These are phyloP conservation scores for Cyphomyrus discorhynchus DNA, from an alignment of 2,113 vertebrate genomes.

Conservation along the genomic window DNA sequence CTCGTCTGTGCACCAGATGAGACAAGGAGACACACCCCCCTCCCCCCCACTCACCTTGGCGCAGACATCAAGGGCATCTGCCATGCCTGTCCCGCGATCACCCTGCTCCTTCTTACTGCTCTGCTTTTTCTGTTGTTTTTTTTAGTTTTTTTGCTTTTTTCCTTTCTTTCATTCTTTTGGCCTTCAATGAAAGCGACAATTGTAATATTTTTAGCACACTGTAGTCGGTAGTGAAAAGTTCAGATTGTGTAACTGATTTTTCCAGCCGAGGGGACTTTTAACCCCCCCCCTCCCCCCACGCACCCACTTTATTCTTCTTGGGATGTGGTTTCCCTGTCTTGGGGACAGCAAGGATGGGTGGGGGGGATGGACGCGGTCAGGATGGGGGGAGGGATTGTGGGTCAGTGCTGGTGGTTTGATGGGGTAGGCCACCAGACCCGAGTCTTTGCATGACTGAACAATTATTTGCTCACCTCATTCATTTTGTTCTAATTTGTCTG, in stretches of 20 bases:
- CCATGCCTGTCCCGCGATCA: slow-evolving; percentile 53
- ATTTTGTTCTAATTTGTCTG: slow-evolving; percentile 38
- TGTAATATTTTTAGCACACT: slow-evolving; percentile 64
- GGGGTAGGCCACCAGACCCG: slow-evolving; percentile 60
- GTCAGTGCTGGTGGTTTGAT: slow-evolving; percentile 47
- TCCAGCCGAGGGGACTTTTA: slow-evolving; percentile 62
- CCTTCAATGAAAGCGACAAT: slow-evolving; percentile 62
- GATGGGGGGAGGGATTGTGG: slow-evolving; percentile 42
- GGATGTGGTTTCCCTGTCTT: slow-evolving; percentile 67
- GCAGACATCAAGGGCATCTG: slow-evolving; percentile 48
- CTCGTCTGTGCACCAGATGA: slow-evolving; percentile 40
- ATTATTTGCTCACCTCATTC: slow-evolving; percentile 51
- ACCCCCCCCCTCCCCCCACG: slow-evolving; percentile 50
- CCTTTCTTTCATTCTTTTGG: slow-evolving; percentile 34
- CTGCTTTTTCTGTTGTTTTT: slow-evolving; percentile 45
- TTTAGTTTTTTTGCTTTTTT: slow-evolving; percentile 15
- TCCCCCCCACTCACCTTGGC: slow-evolving; percentile 50
- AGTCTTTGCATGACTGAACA: slow-evolving; percentile 60
- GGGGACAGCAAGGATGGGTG: slow-evolving; percentile 46
- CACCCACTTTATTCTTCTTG: slow-evolving; percentile 51
- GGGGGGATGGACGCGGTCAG: slow-evolving; percentile 16
- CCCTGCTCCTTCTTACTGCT: slow-evolving; percentile 42
- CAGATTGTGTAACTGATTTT: slow-evolving; percentile 67
- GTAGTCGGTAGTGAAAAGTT: slow-evolving; percentile 65
- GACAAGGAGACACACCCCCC: slow-evolving; percentile 29